These are phyloP conservation scores for Empidonax alnorum DNA, from an alignment of 2,113 vertebrate species.

Conservation along the genomic window DNA sequence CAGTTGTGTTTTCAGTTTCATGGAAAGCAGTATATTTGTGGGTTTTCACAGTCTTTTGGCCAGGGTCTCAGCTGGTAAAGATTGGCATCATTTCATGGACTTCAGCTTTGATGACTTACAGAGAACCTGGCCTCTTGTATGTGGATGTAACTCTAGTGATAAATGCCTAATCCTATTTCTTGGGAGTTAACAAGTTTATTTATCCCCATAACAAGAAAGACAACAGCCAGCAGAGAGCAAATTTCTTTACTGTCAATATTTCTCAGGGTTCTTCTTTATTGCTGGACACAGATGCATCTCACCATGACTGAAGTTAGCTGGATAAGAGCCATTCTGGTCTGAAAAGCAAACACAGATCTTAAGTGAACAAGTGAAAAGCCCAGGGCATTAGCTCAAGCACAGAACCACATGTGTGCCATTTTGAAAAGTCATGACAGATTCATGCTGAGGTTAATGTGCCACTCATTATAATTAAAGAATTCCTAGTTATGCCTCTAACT, in stretches of 20 bases:
- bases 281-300: neutral
- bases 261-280: neutral
- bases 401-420: neutral
- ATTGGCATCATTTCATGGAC: neutral
- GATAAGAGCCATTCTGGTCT: neutral
- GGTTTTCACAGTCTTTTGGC: slow-evolving; percentile 12
- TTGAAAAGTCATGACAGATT: slow-evolving; percentile 43
- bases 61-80: neutral
- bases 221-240: neutral
- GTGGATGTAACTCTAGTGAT: neutral
- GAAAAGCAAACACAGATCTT: slow-evolving; percentile 5
- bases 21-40: neutral
- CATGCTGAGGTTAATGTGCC: slow-evolving; percentile 39
- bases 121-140: neutral
- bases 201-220: slow-evolving; percentile 16
- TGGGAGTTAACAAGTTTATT: slow-evolving; percentile 22
- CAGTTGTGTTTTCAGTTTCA: slow-evolving; percentile 28
- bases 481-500: slow-evolving; percentile 19
- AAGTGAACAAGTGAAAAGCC: slow-evolving; percentile 11
- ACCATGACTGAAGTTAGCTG: neutral
- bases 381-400: neutral
- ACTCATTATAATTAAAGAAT: slow-evolving; percentile 53
- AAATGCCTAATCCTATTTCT: slow-evolving; percentile 19
- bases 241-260: neutral
- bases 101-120: slow-evolving; percentile 47